Base-by-base conservation (phyloP, 2,888 invertebrate genomes). In the Standfussiana lucernea region DNA sequence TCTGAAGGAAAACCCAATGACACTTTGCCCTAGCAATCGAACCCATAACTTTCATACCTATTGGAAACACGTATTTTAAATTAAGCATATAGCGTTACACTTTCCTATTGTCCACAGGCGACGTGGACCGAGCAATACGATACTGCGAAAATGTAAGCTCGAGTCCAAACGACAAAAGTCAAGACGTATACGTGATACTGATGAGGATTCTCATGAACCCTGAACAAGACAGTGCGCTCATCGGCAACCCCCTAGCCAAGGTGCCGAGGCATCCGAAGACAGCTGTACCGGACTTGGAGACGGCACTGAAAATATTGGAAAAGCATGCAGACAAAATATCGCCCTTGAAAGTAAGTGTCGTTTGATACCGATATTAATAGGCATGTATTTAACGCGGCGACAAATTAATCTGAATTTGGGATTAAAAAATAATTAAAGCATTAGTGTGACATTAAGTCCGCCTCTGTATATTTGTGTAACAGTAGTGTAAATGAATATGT, bases 281-380 rank as follows among this genome's bases (percentile, higher is more conserved):
- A 1, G 94, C 97, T 0, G 97, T 97, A 69, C 98, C 98, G 0
- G 98, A 99, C 93, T 94, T 98, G 61, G 98, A 98, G 88, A 97
- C 98, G 73, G 99, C 99, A 13, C 95, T 99, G 10, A 96, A 97
- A 84, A 96, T 99, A 75, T 95, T 99, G 56, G 98, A 99, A 89
- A 98, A 98, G 86, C 98, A 99, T 93, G 98, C 99, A 0, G 97
- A 97, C 18, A 98, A 98, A 93, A 98, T 99, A 89, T 98, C 99
- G 89, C 98, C 99, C 0, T 94, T 98, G 18, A 98, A 98, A 95
- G 98, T 98, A 91, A 84, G 91, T 87, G 45, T 64, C 28, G 24
- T n/a, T 40, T n/a, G 24, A 8, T 18, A 40, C 24, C 40, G 0
- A 7, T n/a, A 40, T n/a, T 64, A 61, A 24, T 61, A 24, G 35